Evolutionary conservation across 2,888 invertebrate species (phyloP), one percentile per base, ranked within the genome.

Genomic region (Petrolisthes manimaculis): DNA sequence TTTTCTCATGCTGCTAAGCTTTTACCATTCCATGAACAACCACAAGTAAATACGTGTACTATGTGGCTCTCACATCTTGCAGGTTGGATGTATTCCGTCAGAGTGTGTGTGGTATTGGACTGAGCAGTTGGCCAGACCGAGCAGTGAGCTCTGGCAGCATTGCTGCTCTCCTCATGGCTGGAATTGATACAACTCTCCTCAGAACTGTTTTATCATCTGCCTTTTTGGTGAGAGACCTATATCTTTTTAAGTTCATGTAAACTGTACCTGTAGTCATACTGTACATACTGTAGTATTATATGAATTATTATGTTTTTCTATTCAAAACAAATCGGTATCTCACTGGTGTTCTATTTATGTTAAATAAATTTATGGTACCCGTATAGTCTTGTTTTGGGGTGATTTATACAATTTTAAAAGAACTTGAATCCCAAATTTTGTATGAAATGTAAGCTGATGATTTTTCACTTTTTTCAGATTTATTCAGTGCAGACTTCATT

Each of bases 121-220:
- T 88, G 12, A 84, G 81, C 81, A 83, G 81, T 53, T 88, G 88
- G 88, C 84, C 88, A 5, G 84, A 88, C 75, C 88, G 84, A 24
- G 75, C 80, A 8, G 67, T 88, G 18, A 84, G 84, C 61, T 71
- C 84, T 53, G 88, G 84, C 14, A 81, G 88, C n/a, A 71, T 88
- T 21, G 84, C 84, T n/a, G 69, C 84, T 51, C 54, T 88, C 6
- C 74, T 84, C 24, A 88, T 88, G 88, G 37, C 80, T 53, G 78
- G 79, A 55, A 79, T 84, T 9, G 84, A 84, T 37, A 81, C 81
- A 12, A 81, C 84, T 18, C 61, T 37, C 51, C 88, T 88, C 14
- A 74, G 88, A 67, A 74, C 71, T 53, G 56, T 88, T 9, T 74
- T 88, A 14, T 53, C 61, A 14, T 37, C 88, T 51, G 88, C 88